Base-by-base conservation (phyloP, 2,888 invertebrate genomes). In the Endomychus coccineus region DNA sequence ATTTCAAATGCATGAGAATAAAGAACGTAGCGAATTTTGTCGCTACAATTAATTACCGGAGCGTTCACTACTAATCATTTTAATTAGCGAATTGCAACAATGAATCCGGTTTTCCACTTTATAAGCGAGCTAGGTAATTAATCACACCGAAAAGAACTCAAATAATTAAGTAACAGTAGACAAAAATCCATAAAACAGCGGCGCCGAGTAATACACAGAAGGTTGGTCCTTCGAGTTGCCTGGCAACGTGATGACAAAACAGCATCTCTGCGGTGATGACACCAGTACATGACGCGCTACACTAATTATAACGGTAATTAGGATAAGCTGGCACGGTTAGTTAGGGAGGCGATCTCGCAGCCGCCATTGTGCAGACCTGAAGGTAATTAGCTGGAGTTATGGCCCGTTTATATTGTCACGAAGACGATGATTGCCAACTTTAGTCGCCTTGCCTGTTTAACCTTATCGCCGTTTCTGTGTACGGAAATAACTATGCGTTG, bases 241-340 rank as follows among this genome's bases (percentile, higher is more conserved):
- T 38, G 47, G 56, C 52, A 50, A 55, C 54, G 39, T 43, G 56
- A 56, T 53, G 58, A 61, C 59, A 59, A 59, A 61, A 60, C 58
- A 53, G 51, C 55, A 53, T 54, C 56, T 31, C 31, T 37, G 27
- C 19, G 27, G 27, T 31, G 28, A 24, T 22, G 30, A 32, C 24
- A 22, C 34, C 22, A 23, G 22, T 32, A 25, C 35, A 16, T 16
- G 12, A 16, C 41, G 30, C 36, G 58, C 58, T 55, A 51, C 56
- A 53, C 63, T 64, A 64, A 64, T 65, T 65, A 64, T 59, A 55
- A 54, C 58, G 55, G 61, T 64, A 64, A 65, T 65, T 64, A 65
- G 64, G 59, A 62, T 64, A 64, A 65, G 62, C 64, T 56, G 46
- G 51, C 53, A 59, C 54, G 62, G 62, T 61, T 62, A 62, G 62